These are phyloP conservation scores for Montipora cactus DNA, from an alignment of 64 coral and sea anemone genomes.

Conservation along the genomic window DNA sequence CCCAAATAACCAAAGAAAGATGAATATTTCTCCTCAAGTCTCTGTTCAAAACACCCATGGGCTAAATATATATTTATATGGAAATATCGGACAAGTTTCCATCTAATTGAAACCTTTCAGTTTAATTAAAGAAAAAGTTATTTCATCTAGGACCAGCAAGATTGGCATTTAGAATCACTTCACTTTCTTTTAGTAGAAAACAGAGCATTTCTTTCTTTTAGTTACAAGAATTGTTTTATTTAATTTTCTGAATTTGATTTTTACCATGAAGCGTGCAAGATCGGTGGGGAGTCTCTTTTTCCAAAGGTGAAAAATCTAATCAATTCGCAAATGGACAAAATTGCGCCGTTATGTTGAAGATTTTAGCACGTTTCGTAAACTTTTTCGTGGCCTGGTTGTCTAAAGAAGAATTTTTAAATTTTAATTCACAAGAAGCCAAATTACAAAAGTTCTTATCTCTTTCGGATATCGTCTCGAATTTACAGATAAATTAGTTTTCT, in stretches of 20 bases:
- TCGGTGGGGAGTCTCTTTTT: neutral
- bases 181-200: slow-evolving; percentile 28
- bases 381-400: slow-evolving; percentile 45
- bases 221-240: slow-evolving; percentile 43
- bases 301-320: slow-evolving; percentile 61
- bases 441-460: slow-evolving; percentile 81
- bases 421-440: slow-evolving; percentile 69
- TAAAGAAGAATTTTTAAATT: slow-evolving; percentile 61
- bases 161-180: slow-evolving; percentile 28
- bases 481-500: slow-evolving; percentile 95
- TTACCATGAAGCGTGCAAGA: neutral
- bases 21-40: slow-evolving; percentile 80
- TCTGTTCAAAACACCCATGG: slow-evolving; percentile 79
- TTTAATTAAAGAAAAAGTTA: slow-evolving; percentile 47
- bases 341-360: slow-evolving; percentile 73
- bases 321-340: slow-evolving; percentile 55
- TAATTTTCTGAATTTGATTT: slow-evolving; percentile 7
- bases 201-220: neutral
- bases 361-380: slow-evolving; percentile 39
- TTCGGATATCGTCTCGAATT: slow-evolving; percentile 85
- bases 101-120: slow-evolving; percentile 41
- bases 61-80: slow-evolving; percentile 59
- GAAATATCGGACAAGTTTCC: slow-evolving; percentile 6
- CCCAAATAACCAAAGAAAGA: slow-evolving; percentile 80
- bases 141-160: neutral